These are phyloP conservation scores for Ennomos fuscantarius DNA, from an alignment of 2,888 invertebrate genomes.

Conservation along the genomic window DNA sequence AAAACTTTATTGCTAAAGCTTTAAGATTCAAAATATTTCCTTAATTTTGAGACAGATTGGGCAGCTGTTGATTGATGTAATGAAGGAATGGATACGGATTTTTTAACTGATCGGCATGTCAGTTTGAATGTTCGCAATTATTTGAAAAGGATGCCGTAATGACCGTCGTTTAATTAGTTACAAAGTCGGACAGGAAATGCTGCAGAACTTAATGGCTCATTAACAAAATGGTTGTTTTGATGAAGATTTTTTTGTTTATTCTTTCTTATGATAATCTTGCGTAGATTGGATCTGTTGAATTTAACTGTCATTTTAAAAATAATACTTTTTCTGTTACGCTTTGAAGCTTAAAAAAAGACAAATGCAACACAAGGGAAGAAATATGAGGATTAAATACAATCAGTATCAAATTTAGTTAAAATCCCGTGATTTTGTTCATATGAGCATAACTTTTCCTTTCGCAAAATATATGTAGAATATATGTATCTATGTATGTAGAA, in stretches of 20 bases:
- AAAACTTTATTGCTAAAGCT: not conserved
- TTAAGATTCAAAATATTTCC: conserved; percentile 7
- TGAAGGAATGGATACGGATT: conserved; percentile 12
- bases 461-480: too few relatives aligned
- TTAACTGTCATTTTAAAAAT: too few relatives aligned
- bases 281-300: too few relatives aligned
- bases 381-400: too few relatives aligned
- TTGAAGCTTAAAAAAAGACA: too few relatives aligned
- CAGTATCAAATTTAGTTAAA: too few relatives aligned
- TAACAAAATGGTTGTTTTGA: conserved; percentile 3
- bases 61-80: conserved; percentile 27
- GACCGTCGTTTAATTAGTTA: conserved; percentile 18
- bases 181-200: conserved; percentile 12
- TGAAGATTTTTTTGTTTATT: conserved; percentile 7
- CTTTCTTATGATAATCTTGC: not conserved
- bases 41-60: conserved; percentile 14
- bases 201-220: conserved; percentile 14
- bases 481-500: too few relatives aligned
- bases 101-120: conserved; percentile 12
- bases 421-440: too few relatives aligned
- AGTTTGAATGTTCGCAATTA: conserved; percentile 16
- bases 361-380: too few relatives aligned
- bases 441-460: not conserved
- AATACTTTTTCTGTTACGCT: too few relatives aligned
- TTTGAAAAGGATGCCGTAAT: conserved; percentile 19